A percentile compares a stretch with the other conserved stretches of the same genome.
Conservation (phyloP, 2,113 vertebrate genomes). For the Artemisiospiza belli region DNA sequence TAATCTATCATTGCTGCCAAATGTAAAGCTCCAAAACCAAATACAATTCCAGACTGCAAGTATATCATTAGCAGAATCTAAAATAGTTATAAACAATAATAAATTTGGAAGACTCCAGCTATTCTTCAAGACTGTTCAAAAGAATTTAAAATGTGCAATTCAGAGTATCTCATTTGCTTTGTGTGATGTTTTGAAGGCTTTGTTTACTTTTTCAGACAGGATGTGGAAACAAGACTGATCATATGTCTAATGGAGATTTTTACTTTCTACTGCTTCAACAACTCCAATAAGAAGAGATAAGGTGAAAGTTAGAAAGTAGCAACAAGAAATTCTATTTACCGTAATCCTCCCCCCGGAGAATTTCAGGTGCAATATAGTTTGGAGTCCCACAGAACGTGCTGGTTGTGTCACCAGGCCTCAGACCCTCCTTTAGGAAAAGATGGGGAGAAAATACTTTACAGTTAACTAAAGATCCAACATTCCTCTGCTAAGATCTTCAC, state of each 20-base stretch:
- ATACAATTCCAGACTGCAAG: background rate
- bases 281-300: background rate
- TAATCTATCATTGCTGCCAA: background rate
- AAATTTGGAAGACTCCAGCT: background rate
- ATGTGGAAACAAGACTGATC: background rate
- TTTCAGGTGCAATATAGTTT: conserved; percentile 98
- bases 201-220: background rate
- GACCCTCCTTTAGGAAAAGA: conserved; percentile 85
- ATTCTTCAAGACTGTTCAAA: background rate
- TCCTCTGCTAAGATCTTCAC: background rate
- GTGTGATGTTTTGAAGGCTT: background rate
- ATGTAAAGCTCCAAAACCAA: background rate
- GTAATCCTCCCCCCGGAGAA: conserved; percentile 96
- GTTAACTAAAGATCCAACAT: background rate
- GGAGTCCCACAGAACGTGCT: conserved; percentile 99
- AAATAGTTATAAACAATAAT: background rate
- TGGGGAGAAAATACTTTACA: background rate
- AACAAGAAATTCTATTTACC: conserved; percentile 77
- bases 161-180: background rate
- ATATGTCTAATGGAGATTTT: background rate
- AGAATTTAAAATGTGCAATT: background rate
- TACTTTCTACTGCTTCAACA: background rate
- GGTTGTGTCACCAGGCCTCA: conserved; percentile 96
- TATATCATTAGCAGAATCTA: background rate
- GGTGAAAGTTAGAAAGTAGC: background rate